Conservation (phyloP, 2,113 vertebrate species). For the Phocoena sinus region DNA sequence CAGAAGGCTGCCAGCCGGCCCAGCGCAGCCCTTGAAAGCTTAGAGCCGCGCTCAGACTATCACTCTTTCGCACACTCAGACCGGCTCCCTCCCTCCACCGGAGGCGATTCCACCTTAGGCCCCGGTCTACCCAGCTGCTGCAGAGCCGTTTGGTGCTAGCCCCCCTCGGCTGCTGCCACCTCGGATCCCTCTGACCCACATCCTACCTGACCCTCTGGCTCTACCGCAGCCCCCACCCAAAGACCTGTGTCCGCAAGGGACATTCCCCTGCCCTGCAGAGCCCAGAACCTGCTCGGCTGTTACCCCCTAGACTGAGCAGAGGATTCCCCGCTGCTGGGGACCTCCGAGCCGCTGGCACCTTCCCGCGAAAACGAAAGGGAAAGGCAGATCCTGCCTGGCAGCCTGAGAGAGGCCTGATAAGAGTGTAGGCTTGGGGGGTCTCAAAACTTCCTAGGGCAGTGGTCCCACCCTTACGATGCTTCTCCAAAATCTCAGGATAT, state of each 20-base stretch:
- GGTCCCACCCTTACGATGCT: background rate
- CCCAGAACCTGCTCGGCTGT: background rate
- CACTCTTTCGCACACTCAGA: background rate
- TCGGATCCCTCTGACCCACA: background rate
- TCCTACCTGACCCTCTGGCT: background rate
- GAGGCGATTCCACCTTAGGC: background rate
- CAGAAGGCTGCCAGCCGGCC: background rate
- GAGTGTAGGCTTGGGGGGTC: background rate
- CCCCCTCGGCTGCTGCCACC: background rate
- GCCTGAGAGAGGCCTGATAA: background rate
- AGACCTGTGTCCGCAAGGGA: background rate
- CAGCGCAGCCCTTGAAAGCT: background rate
- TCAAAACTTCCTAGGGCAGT: background rate
- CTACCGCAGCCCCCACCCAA: background rate
- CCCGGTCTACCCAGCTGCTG: fast-evolving
- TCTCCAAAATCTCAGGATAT: background rate
- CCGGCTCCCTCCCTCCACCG: background rate
- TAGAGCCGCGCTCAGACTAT: background rate
- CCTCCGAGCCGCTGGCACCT: background rate
- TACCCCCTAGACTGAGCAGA: background rate
- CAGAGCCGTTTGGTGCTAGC: background rate
- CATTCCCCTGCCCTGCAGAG: background rate
- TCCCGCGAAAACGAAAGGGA: slow-evolving; percentile 46
- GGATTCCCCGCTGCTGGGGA: background rate
- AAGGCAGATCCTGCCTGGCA: background rate